Conservation (phyloP, 2,888 invertebrate genomes). For the Melitaea athalia region DNA sequence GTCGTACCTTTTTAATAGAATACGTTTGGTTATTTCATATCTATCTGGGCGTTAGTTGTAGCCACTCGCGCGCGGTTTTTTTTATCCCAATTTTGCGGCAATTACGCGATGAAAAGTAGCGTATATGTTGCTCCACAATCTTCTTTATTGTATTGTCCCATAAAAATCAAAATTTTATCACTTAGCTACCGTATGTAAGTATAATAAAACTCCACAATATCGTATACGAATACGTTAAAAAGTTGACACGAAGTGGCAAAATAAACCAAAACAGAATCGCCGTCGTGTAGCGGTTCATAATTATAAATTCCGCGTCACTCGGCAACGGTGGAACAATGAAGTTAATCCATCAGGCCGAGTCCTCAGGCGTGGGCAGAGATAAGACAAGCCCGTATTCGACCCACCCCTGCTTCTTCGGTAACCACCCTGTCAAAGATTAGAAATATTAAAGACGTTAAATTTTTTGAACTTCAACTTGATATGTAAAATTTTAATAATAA, state of each 20-base stretch:
- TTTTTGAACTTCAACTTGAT: not conserved
- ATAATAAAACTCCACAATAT: not conserved
- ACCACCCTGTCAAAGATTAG: conserved; percentile 58
- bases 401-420: conserved; percentile 70
- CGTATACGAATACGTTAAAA: conserved; percentile 1
- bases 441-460: not conserved
- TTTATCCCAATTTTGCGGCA: too few relatives aligned
- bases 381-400: conserved; percentile 73
- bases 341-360: conserved; percentile 80
- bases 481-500: not conserved
- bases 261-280: conserved; percentile 41
- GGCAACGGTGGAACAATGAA: conserved; percentile 78
- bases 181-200: too few relatives aligned
- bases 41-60: too few relatives aligned
- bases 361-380: conserved; percentile 78
- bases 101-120: too few relatives aligned
- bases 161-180: too few relatives aligned
- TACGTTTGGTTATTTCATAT: too few relatives aligned
- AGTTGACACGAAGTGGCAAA: conserved; percentile 19
- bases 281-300: conserved; percentile 57
- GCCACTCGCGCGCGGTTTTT: too few relatives aligned
- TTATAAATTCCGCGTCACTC: conserved; percentile 80
- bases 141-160: too few relatives aligned
- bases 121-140: too few relatives aligned
- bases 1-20: too few relatives aligned